Conservation (phyloP, 2,888 invertebrate genomes). For the Conomelus anceps region DNA sequence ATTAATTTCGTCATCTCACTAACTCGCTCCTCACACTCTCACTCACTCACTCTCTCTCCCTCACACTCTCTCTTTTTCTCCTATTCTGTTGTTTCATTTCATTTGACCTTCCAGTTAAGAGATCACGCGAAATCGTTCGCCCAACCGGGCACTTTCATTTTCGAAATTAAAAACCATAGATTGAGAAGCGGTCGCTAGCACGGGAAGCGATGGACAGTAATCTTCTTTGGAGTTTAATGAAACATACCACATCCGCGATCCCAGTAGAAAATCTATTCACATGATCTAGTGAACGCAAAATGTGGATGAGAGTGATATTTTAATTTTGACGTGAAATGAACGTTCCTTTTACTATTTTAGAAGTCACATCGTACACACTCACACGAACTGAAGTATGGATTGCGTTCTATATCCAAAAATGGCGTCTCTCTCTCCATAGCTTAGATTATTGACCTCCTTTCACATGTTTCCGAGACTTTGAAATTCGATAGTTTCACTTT, state of each 20-base stretch:
- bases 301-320: not conserved
- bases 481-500: not conserved
- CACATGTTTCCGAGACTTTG: not conserved
- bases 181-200: not conserved
- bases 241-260: not conserved
- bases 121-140: not conserved
- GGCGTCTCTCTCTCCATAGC: not conserved
- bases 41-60: too few species aligned
- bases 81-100: not conserved
- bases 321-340: not conserved
- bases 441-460: not conserved
- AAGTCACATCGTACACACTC: not conserved
- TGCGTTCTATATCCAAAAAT: not conserved
- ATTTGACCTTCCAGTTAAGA: not conserved
- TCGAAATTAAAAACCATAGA: not conserved
- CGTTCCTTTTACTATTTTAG: not conserved
- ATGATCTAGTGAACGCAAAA: not conserved
- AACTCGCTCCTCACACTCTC: too few species aligned
- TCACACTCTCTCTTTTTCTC: not conserved
- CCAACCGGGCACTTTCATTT: not conserved
- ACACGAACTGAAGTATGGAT: not conserved
- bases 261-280: not conserved
- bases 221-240: not conserved
- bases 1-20: not conserved
- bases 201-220: not conserved